Conservation (phyloP, 2,797 vertebrate genomes). For the Enteromius afrohamiltoni region DNA sequence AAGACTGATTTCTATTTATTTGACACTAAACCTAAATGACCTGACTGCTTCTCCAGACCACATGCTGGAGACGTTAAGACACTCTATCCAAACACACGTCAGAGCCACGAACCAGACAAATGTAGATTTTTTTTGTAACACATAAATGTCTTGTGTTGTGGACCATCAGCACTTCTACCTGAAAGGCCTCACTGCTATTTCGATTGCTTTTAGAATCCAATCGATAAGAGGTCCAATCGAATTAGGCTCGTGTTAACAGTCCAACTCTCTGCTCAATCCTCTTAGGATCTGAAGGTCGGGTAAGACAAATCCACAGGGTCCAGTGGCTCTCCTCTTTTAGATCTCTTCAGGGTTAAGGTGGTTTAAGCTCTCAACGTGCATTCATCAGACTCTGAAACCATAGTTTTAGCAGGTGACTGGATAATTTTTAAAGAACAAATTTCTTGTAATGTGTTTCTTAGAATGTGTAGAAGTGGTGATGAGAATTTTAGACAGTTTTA, state of each 20-base stretch:
- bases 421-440: background rate
- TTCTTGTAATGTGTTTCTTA: conserved; percentile 30
- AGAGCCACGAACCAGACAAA: conserved; percentile 8
- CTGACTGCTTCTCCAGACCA: conserved; percentile 49
- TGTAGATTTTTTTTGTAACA: background rate
- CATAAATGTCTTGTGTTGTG: background rate
- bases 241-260: conserved; percentile 77
- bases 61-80: conserved; percentile 15
- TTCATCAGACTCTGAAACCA: conserved; percentile 11
- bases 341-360: conserved; percentile 34
- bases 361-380: conserved; percentile 11
- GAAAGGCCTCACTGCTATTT: conserved; percentile 1
- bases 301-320: conserved; percentile 60
- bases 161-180: background rate
- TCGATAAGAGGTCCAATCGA: conserved; percentile 57
- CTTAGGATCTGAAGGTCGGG: conserved; percentile 78
- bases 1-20: conserved; percentile 66
- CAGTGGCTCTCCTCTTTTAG: conserved; percentile 40
- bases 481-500: background rate
- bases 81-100: background rate
- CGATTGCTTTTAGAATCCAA: conserved; percentile 50
- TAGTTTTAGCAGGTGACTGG: conserved; percentile 19
- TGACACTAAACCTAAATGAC: conserved; percentile 36
- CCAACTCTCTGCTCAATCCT: conserved; percentile 69
- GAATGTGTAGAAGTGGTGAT: background rate